phyloP scores from a whole-genome alignment of 2,888 invertebrate species.

The Protula sp. region DNA sequence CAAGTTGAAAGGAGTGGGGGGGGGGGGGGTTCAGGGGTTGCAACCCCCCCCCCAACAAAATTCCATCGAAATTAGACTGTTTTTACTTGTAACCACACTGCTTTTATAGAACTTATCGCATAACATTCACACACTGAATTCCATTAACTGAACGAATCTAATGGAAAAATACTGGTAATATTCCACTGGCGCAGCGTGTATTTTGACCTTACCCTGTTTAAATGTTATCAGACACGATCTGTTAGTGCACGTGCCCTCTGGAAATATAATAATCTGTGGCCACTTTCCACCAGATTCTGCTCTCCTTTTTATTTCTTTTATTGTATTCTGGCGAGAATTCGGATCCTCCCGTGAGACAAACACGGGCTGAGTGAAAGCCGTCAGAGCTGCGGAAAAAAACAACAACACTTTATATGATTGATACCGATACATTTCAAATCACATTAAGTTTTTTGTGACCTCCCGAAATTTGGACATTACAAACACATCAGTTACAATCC shows the following conservation, averaged over 20 bases:
- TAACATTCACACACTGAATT: no score
- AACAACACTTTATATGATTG: not conserved
- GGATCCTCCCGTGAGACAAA: conserved; percentile 91
- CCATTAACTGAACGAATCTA: no score
- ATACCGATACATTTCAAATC: not conserved
- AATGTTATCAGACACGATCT: conserved; percentile 68
- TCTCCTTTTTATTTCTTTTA: conserved; percentile 78
- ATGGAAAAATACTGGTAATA: no score
- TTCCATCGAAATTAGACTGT: no score
- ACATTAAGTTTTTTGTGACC: not conserved
- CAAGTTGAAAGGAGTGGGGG: no score
- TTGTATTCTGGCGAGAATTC: conserved; percentile 82
- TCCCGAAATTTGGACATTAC: not conserved
- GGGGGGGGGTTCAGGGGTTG: no score
- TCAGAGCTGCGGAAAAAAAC: conserved; percentile 65
- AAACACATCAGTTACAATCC: no score
- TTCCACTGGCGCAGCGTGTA: no score
- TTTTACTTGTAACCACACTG: no score
- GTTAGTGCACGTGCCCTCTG: conserved; percentile 95
- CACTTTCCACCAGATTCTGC: conserved; percentile 74
- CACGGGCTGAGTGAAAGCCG: conserved; percentile 90
- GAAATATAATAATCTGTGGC: conserved; percentile 92
- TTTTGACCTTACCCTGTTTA: conserved; percentile 52
- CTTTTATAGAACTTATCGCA: no score
- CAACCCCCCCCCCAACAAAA: no score